Conservation (phyloP, 2,797 vertebrate species). For the Emydoidea blandingii region DNA sequence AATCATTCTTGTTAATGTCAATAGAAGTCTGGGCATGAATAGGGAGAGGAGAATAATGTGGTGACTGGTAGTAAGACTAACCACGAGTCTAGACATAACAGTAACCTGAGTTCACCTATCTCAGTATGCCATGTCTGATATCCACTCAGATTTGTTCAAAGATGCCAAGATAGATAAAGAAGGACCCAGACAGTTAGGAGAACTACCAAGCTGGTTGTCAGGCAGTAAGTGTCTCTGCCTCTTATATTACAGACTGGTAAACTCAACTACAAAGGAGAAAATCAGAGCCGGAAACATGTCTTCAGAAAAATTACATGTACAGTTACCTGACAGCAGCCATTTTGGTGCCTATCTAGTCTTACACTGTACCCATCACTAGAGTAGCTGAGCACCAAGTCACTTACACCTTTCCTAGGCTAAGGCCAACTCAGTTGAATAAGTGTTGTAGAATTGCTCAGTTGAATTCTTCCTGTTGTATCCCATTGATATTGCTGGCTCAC, state of each 20-base stretch:
- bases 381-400: background rate
- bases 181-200: background rate
- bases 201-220: background rate
- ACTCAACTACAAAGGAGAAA: background rate
- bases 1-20: background rate
- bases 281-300: background rate
- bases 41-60: background rate
- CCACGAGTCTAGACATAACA: background rate
- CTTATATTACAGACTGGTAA: background rate
- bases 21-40: background rate
- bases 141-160: background rate
- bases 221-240: accelerated
- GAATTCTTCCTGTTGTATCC: background rate
- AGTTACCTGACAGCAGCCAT: background rate
- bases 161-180: background rate
- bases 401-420: background rate
- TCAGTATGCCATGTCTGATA: background rate
- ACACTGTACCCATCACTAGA: background rate
- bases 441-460: background rate
- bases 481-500: background rate
- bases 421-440: background rate
- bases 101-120: background rate
- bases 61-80: background rate
- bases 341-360: background rate
- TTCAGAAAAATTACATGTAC: background rate